Conservation (phyloP, 2,888 invertebrate species). For the Cryptocephalus primarius region DNA sequence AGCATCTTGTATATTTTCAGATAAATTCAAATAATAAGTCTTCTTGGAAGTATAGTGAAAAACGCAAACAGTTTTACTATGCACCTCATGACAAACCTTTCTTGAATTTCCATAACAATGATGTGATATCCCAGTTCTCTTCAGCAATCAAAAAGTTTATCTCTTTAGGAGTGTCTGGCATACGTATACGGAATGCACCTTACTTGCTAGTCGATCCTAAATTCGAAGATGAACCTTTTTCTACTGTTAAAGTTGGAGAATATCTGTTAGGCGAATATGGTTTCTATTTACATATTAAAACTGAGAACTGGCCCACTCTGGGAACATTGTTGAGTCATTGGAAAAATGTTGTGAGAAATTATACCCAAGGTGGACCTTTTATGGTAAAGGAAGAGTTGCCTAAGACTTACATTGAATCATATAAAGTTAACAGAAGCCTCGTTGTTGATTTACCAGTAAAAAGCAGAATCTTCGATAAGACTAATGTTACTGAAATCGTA, state of each 20-base stretch:
- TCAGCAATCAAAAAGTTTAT: constrained; percentile 61
- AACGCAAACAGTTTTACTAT: constrained; percentile 61
- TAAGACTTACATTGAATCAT: constrained; percentile 23
- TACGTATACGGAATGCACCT: constrained; percentile 60
- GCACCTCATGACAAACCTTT: constrained; percentile 72
- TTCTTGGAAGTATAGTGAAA: constrained; percentile 60
- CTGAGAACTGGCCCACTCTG: constrained; percentile 51
- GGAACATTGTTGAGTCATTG: constrained; percentile 51
- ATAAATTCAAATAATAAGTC: constrained; percentile 35
- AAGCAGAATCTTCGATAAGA: constrained; percentile 24
- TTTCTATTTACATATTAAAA: constrained; percentile 54
- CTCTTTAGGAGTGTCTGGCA: constrained; percentile 67
- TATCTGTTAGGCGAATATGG: constrained; percentile 37
- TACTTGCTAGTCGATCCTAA: constrained; percentile 50
- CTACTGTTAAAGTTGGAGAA: not conserved
- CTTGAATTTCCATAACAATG: constrained; percentile 65
- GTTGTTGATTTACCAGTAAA: constrained; percentile 34
- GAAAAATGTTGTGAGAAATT: constrained; percentile 48
- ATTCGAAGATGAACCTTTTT: constrained; percentile 39
- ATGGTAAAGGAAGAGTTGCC: constrained; percentile 31
- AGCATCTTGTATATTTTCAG: constrained; percentile 6
- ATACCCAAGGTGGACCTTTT: constrained; percentile 35
- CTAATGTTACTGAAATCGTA: constrained; percentile 19
- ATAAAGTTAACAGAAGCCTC: constrained; percentile 26
- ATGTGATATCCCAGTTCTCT: constrained; percentile 54